phyloP scores from a whole-genome alignment of 2,113 vertebrate genomes.

The Hemibagrus wyckioides region DNA sequence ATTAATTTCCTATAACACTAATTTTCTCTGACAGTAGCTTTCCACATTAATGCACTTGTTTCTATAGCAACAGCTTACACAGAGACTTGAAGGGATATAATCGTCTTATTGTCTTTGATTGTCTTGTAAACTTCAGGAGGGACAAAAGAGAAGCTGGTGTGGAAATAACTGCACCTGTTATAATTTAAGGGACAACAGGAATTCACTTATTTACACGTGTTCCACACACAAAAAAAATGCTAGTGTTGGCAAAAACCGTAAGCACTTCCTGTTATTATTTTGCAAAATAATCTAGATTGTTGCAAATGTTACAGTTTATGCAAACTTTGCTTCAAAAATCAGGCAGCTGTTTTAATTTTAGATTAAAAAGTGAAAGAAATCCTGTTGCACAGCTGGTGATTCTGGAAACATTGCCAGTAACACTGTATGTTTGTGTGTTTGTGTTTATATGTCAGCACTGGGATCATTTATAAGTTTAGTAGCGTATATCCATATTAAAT shows the following conservation, averaged over 20 bases:
- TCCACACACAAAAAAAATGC: not conserved
- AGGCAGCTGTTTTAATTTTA: not conserved
- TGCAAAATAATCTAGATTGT: not conserved
- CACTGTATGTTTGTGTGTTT: not conserved
- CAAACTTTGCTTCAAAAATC: not conserved
- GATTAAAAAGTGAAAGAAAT: not conserved
- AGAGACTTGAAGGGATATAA: not conserved
- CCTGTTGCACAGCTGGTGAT: not conserved
- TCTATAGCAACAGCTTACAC: not conserved
- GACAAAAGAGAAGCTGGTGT: not conserved
- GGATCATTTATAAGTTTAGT: not conserved
- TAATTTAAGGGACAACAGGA: not conserved
- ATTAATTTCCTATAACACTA: not conserved
- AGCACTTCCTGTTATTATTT: not conserved
- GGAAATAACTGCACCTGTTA: not conserved
- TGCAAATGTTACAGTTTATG: not conserved
- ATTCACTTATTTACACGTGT: no score
- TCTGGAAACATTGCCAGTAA: not conserved
- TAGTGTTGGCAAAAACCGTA: not conserved
- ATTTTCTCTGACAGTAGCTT: not conserved
- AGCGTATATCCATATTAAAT: not conserved
- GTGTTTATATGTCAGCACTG: not conserved
- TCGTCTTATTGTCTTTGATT: not conserved
- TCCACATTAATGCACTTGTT: not conserved
- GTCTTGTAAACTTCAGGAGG: not conserved